Base-by-base conservation (phyloP, 2,113 vertebrate species). In the Scomber japonicus region DNA sequence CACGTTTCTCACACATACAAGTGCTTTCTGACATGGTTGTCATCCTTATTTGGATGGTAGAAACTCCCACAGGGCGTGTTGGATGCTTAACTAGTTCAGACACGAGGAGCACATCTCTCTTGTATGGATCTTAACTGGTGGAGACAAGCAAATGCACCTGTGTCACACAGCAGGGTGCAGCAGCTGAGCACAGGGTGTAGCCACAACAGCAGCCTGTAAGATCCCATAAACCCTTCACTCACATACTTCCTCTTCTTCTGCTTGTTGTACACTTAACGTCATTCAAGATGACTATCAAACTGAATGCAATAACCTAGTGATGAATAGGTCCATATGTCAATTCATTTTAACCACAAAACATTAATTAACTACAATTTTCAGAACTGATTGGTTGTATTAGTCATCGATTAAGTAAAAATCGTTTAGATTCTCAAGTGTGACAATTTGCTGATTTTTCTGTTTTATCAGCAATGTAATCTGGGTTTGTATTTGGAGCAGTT, bases 121-220 rank as follows among this genome's bases (percentile, higher is more conserved):
- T 82, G 75, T 80, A 60, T 71, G 74, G 80, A 84, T 72, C 69
- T 46, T 88, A 83, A 90, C 83, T 79, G 77, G 85, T 80, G 70
- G 78, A 76, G 87, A 89, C 87, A 77, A 73, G 77, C 71, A 59
- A 73, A 63, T 40, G 68, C 89, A 89, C 88, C 88, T 92, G 86
- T 82, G 87, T 86, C 80, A 78, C 75, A 80, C 76, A 78, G 81
- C 83, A 67, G 79, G 85, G 72, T 60, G 76, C 76, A 80, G 80
- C 80, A 80, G 73, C 86, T 87, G 82, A 86, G 86, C 77, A 30
- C 90, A 75, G 76, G 60, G 48, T 81, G 78, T 13, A 10, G n/a
- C 54, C 51, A 53, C 59, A 57, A 61, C 56, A 44, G 61, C 73
- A 77, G 27, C 24, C 51, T 21, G 27, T 55, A 30, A 45, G 67